Percentiles rank a stretch among this genome's conserved stretches.
phyloP scores from a whole-genome alignment of 2,797 vertebrate genomes.

The Erethizon dorsatum region DNA sequence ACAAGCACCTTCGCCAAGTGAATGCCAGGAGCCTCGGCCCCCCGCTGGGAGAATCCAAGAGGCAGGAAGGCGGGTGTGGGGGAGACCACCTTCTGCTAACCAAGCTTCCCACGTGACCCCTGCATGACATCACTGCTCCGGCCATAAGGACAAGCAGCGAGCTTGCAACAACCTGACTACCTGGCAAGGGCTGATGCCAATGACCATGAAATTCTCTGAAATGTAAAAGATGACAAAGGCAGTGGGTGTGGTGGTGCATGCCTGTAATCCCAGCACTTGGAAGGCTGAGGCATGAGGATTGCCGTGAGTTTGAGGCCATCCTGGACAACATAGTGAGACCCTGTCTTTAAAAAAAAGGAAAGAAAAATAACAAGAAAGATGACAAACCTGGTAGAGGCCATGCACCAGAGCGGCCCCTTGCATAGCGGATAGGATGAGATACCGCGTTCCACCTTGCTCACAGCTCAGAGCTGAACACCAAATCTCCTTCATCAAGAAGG shows the following conservation, averaged over 20 bases:
- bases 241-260: background rate
- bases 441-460: background rate
- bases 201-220: background rate
- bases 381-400: slow-evolving; percentile 84
- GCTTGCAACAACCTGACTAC: background rate
- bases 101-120: background rate
- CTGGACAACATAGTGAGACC: background rate
- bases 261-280: background rate
- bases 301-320: background rate
- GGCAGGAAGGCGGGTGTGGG: background rate
- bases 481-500: slow-evolving; percentile 65
- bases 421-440: slow-evolving; percentile 74
- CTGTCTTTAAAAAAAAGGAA: background rate
- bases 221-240: slow-evolving; percentile 16
- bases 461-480: slow-evolving; percentile 82
- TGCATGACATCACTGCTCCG: accelerated
- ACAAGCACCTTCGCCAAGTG: background rate
- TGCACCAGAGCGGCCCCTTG: slow-evolving; percentile 70
- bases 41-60: accelerated
- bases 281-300: background rate
- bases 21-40: background rate
- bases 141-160: background rate
- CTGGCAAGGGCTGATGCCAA: accelerated
- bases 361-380: background rate
- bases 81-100: accelerated